phyloP scores from a whole-genome alignment of 2,797 vertebrate species.

The Mus minutoides region DNA sequence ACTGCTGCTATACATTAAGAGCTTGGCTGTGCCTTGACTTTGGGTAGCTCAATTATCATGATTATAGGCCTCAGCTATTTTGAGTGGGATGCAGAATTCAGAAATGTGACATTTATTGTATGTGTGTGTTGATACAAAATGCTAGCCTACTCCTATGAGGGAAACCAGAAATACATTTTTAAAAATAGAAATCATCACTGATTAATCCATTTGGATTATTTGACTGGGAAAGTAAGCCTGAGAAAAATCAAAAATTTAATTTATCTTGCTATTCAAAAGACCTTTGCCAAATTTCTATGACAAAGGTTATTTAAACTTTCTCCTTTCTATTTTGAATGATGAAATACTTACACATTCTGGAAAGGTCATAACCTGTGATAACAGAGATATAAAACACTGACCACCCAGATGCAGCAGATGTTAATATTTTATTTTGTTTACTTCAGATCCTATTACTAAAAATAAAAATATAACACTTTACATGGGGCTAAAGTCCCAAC shows the following conservation, averaged over 20 bases:
- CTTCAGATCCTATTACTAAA: conserved; percentile 60
- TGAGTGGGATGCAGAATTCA: conserved; percentile 67
- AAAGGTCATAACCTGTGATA: conserved; percentile 73
- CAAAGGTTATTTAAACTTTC: conserved; percentile 59
- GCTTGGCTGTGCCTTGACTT: background rate
- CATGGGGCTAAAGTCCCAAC: background rate
- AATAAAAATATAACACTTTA: conserved; percentile 59
- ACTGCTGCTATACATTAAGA: background rate
- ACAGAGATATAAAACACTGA: conserved; percentile 66
- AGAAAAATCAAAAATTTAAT: conserved; percentile 75
- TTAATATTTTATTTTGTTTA: conserved; percentile 69
- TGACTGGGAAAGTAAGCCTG: conserved; percentile 69
- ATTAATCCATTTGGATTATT: conserved; percentile 74
- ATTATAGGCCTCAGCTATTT: background rate
- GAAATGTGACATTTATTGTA: conserved; percentile 56
- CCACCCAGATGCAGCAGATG: conserved; percentile 81
- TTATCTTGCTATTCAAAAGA: conserved; percentile 65
- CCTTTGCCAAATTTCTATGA: conserved; percentile 71
- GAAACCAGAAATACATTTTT: conserved; percentile 66
- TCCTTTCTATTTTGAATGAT: conserved; percentile 65
- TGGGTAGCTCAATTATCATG: conserved; percentile 14
- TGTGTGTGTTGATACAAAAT: conserved; percentile 61
- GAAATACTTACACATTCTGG: conserved; percentile 61
- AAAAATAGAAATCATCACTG: conserved; percentile 64
- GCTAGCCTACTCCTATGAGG: conserved; percentile 57